A percentile compares a stretch with the other conserved stretches of the same genome.
Evolutionary conservation across 2,888 invertebrate genomes (phyloP).

Genomic region (Pecten maximus): DNA sequence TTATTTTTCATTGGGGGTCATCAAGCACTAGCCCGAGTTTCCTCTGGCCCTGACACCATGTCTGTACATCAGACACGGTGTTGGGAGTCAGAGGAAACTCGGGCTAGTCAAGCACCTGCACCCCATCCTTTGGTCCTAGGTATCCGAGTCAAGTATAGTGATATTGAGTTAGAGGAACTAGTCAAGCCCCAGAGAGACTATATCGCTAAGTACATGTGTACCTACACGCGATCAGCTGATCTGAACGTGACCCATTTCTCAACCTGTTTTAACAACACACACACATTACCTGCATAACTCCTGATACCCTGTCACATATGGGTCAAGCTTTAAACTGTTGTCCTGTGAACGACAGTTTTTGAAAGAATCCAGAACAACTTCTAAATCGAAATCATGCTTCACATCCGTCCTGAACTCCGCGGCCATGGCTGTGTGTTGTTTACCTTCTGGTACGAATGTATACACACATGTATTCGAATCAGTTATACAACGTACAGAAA

Average conservation of each 20-base stretch:
- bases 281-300: constrained; percentile 71
- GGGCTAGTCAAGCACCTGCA: no score
- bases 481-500: background rate
- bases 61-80: no score
- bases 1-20: no score
- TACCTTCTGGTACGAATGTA: background rate
- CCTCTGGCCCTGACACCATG: no score
- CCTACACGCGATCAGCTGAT: background rate
- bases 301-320: constrained; percentile 69
- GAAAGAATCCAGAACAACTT: constrained; percentile 66
- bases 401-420: constrained; percentile 49
- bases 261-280: background rate
- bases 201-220: background rate
- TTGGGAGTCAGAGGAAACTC: no score
- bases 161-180: no score
- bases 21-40: no score
- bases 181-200: no score
- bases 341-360: constrained; percentile 60
- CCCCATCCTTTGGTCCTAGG: no score
- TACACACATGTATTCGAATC: background rate
- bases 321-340: constrained; percentile 60
- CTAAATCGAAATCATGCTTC: constrained; percentile 74
- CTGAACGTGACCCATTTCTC: background rate
- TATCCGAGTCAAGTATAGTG: no score
- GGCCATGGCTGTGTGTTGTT: background rate